Conservation (phyloP, 1,140 invertebrate genomes). For the Eupristina koningsbergeri region DNA sequence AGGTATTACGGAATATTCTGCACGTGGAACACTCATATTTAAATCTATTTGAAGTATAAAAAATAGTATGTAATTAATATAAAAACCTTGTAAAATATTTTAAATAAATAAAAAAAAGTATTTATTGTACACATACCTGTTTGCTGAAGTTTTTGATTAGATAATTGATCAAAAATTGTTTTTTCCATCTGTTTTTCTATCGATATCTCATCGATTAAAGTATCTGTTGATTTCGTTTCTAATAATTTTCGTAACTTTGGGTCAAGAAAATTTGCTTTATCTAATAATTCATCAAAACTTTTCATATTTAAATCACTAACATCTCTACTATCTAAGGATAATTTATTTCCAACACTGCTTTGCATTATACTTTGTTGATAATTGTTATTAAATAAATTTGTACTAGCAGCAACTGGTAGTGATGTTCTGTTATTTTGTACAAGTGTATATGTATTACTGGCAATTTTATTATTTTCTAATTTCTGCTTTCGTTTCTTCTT, state of each 20-base stretch:
- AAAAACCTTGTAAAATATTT: not conserved
- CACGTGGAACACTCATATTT: slow-evolving; percentile 35
- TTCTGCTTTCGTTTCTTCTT: slow-evolving; percentile 59
- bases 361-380: slow-evolving; percentile 50
- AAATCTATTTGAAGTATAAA: slow-evolving; percentile 31
- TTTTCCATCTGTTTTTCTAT: not conserved
- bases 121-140: slow-evolving; percentile 20
- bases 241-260: slow-evolving; percentile 30
- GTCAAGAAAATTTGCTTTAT: slow-evolving; percentile 5
- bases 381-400: slow-evolving; percentile 40
- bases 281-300: slow-evolving; percentile 17
- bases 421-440: slow-evolving; percentile 54
- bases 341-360: slow-evolving; percentile 52
- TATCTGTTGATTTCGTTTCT: slow-evolving; percentile 20
- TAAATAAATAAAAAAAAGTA: too few species aligned
- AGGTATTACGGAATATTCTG: slow-evolving; percentile 24
- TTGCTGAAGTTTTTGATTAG: slow-evolving; percentile 3
- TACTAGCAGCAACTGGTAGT: slow-evolving; percentile 49
- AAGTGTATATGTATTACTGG: slow-evolving; percentile 55
- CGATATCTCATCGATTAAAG: not conserved
- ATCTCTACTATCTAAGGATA: slow-evolving; percentile 62
- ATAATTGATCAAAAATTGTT: slow-evolving; percentile 4
- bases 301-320: slow-evolving; percentile 21
- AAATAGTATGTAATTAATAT: not conserved
- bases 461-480: not conserved